Conservation (phyloP, 2,888 invertebrate genomes). For the Thera obeliscata region DNA sequence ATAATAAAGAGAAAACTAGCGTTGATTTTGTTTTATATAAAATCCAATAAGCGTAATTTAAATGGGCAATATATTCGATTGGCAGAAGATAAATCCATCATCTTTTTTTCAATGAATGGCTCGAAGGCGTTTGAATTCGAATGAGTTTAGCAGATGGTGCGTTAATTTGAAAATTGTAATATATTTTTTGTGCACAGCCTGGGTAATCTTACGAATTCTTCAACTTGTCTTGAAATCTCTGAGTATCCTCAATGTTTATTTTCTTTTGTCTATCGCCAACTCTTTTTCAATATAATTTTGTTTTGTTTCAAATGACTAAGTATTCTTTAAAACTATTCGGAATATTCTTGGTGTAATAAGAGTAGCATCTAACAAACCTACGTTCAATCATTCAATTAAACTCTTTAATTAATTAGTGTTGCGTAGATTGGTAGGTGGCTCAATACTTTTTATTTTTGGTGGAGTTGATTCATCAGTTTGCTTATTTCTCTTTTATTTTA, state of each 20-base stretch:
- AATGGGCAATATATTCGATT: constrained; percentile 40
- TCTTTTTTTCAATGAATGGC: constrained; percentile 44
- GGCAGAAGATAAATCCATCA: constrained; percentile 43
- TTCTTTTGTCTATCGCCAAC: neutral
- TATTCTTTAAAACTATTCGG: too few species aligned
- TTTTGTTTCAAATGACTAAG: too few species aligned
- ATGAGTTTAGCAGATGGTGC: constrained; percentile 53
- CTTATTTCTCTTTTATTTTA: neutral
- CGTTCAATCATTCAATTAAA: constrained; percentile 53
- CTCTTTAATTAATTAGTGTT: constrained; percentile 49
- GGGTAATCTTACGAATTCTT: neutral
- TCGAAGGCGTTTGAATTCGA: constrained; percentile 44
- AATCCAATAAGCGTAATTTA: constrained; percentile 38
- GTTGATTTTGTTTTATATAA: constrained; percentile 16
- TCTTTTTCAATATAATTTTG: too few species aligned
- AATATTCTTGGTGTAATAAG: neutral
- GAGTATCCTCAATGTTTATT: neutral
- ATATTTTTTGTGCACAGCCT: constrained; percentile 7
- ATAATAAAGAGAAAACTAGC: constrained; percentile 25
- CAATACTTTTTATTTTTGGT: too few species aligned
- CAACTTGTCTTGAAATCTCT: neutral
- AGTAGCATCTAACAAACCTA: constrained; percentile 6
- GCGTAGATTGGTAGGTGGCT: constrained; percentile 23
- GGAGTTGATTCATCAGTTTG: neutral
- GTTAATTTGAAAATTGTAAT: constrained; percentile 37